These are phyloP conservation scores for Apotomis betuletana DNA, from an alignment of 2,888 invertebrate genomes.

Conservation along the genomic window DNA sequence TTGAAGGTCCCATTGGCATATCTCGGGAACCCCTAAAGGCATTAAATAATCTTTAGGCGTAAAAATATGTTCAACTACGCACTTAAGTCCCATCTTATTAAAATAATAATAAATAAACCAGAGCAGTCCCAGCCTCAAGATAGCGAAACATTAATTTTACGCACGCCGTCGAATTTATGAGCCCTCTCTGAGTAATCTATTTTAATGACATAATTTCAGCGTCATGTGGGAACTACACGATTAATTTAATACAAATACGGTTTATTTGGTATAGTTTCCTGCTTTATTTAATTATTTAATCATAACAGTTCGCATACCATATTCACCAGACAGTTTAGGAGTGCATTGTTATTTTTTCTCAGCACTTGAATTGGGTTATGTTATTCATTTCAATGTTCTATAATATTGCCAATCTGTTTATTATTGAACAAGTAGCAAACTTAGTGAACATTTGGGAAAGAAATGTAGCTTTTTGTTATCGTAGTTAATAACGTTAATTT, in stretches of 20 bases:
- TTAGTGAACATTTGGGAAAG: too few relatives aligned
- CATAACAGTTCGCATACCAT: neutral
- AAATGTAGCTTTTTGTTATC: too few relatives aligned
- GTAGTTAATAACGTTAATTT: too few relatives aligned
- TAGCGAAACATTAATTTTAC: slow-evolving; percentile 31
- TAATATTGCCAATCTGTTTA: too few relatives aligned
- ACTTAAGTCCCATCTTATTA: neutral
- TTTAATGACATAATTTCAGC: slow-evolving; percentile 39
- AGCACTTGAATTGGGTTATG: too few relatives aligned
- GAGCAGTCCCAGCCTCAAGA: neutral
- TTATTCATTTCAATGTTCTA: too few relatives aligned
- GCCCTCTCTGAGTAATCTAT: slow-evolving; percentile 40
- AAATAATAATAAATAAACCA: neutral
- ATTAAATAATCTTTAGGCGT: too few relatives aligned
- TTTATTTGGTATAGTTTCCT: slow-evolving; percentile 3
- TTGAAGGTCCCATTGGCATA: too few relatives aligned
- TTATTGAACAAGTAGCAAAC: too few relatives aligned
- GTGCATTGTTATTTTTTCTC: too few relatives aligned
- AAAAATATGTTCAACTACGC: neutral
- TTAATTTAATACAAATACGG: slow-evolving; percentile 12
- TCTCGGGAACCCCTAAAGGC: too few relatives aligned
- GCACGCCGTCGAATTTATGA: slow-evolving; percentile 33
- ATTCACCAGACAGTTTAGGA: too few relatives aligned
- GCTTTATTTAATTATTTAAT: slow-evolving; percentile 1
- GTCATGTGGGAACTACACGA: neutral